phyloP scores from a whole-genome alignment of 2,888 invertebrate genomes.

The Melieria picta region DNA sequence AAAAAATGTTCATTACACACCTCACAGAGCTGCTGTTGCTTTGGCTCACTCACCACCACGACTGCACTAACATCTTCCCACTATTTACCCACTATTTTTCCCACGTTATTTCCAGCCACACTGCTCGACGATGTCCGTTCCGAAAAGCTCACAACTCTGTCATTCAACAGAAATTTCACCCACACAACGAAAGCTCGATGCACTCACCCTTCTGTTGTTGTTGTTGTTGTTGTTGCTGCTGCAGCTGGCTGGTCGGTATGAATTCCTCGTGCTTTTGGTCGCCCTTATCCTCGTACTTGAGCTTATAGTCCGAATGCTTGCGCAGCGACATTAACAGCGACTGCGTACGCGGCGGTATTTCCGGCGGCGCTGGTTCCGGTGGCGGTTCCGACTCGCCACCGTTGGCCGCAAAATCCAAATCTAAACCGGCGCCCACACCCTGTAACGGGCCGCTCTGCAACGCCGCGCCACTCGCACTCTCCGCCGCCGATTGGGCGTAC shows the following conservation, averaged over 20 bases:
- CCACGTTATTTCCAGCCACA: background rate
- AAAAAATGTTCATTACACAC: too few relatives aligned
- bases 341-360: constrained; percentile 86
- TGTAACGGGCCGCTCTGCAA: background rate
- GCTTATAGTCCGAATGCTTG: constrained; percentile 65
- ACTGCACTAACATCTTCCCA: too few relatives aligned
- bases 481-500: constrained; percentile 47
- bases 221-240: constrained; percentile 49
- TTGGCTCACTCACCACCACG: too few relatives aligned
- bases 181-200: background rate
- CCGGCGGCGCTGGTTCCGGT: constrained; percentile 86
- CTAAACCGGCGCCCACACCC: constrained; percentile 31
- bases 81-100: background rate
- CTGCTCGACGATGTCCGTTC: background rate
- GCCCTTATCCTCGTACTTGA: constrained; percentile 65
- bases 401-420: constrained; percentile 42
- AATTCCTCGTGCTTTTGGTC: constrained; percentile 67
- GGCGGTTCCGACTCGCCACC: constrained; percentile 72
- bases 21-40: too few relatives aligned
- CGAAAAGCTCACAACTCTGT: background rate
- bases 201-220: constrained; percentile 35
- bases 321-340: constrained; percentile 72
- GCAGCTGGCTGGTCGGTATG: constrained; percentile 62
- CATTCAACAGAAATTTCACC: background rate
- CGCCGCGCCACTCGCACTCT: constrained; percentile 34